Base-by-base conservation (phyloP, 2,113 vertebrate species). In the Channa maculata region DNA sequence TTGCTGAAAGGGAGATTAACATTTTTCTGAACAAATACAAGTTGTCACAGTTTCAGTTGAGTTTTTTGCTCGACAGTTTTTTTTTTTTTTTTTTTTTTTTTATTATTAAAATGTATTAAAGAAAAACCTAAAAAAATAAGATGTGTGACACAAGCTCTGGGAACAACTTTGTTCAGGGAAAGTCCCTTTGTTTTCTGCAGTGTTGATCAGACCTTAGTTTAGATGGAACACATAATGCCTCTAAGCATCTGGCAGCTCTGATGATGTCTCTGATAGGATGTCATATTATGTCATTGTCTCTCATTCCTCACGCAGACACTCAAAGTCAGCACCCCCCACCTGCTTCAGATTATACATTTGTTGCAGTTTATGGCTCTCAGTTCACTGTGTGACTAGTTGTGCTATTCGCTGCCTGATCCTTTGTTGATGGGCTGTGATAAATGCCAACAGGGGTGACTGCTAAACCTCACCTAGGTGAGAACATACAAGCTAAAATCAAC, bases 341-440 rank as follows among this genome's bases (percentile, higher is more conserved):
- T 59, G 66, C 66, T 2, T 3, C 59, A 83, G 86, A 87, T 90
- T 90, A 88, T 65, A 87, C 79, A 83, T 92, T 91, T 68, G 63
- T 79, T 87, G 80, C 87, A 78, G 79, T 82, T 37, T 66, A 76
- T 82, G 88, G 81, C 63, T 78, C 84, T 89, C 85, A 77, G 89
- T 92, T 75, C 52, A 75, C 89, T 87, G 70, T 80, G 83, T 88
- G 80, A 88, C 62, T 73, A 74, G 72, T 80, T 78, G 78, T 61
- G 77, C 65, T 69, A 53, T 66, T 73, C 71, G 63, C 67, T 68
- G 75, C 34, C 58, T 15, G 38, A 24, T 77, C 15, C 74, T 67
- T 53, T 38, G 43, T 38, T 38, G 73, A 82, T 79, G 73, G 61
- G 57, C 50, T 80, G 82, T 24, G 76, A 91, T 85, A 82, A 86